Conservation (phyloP, 2,113 vertebrate genomes). For the Platanista minor region DNA sequence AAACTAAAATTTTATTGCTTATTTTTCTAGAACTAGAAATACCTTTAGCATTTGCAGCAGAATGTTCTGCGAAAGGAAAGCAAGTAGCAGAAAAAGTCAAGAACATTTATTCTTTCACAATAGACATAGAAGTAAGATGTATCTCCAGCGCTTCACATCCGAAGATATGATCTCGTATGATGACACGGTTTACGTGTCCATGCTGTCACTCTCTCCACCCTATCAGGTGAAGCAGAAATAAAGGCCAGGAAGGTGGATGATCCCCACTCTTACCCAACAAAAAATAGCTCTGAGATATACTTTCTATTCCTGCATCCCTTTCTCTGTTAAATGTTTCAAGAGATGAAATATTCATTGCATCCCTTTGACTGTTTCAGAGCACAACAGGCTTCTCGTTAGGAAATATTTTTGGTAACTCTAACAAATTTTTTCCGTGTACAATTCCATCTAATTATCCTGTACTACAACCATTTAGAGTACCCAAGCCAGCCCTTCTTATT, state of each 20-base stretch:
- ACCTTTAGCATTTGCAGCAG: not conserved
- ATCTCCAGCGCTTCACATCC: not conserved
- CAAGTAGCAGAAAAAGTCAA: not conserved
- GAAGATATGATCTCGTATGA: not conserved
- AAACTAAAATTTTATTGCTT: not conserved
- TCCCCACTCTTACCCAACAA: constrained; percentile 6
- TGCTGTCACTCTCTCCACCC: not conserved
- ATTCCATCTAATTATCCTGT: constrained; percentile 71
- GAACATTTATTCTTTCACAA: not conserved
- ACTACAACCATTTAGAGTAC: constrained; percentile 71
- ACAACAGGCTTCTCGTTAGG: constrained; percentile 76
- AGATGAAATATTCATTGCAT: constrained; percentile 73
- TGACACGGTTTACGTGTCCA: not conserved
- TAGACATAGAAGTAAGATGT: not conserved
- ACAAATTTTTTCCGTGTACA: constrained; percentile 71
- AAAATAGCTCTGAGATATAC: constrained; percentile 60
- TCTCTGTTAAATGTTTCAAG: constrained; percentile 76
- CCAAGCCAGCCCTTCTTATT: constrained; percentile 66
- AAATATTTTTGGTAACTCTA: constrained; percentile 75
- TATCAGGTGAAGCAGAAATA: constrained; percentile 22
- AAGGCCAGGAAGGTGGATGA: constrained; percentile 35
- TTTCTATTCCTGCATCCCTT: constrained; percentile 71
- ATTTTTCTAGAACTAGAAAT: constrained; percentile 9
- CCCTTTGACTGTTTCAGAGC: constrained; percentile 73
- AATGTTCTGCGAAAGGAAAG: not conserved